A percentile compares a stretch with the other conserved stretches of the same genome.
phyloP scores from a whole-genome alignment of 2,113 vertebrate species.

The Solea senegalensis region DNA sequence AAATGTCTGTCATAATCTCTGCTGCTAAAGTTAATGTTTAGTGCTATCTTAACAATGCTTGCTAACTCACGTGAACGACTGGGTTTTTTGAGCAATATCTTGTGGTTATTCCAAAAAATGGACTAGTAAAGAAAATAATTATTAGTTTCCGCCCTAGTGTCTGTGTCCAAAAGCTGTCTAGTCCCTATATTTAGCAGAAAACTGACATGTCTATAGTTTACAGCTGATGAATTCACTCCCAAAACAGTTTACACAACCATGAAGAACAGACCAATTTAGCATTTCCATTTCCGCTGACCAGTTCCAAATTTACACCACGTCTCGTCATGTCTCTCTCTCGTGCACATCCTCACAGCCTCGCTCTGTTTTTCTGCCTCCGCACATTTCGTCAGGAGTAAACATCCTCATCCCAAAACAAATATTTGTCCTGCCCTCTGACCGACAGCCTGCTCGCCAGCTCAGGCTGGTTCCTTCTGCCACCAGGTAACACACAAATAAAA shows the following conservation, averaged over 20 bases:
- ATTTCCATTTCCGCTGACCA: slow-evolving; percentile 37
- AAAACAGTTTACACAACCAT: slow-evolving; percentile 39
- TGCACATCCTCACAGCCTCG: slow-evolving; percentile 19
- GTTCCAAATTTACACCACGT: slow-evolving; percentile 21
- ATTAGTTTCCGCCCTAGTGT: not conserved
- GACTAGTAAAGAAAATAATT: too few species aligned
- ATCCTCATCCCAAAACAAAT: slow-evolving; percentile 56
- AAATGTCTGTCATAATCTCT: too few species aligned
- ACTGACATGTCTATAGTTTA: not conserved
- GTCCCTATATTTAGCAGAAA: not conserved
- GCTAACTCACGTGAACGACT: too few species aligned
- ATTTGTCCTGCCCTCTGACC: slow-evolving; percentile 33
- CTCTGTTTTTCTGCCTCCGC: slow-evolving; percentile 41
- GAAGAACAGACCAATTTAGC: slow-evolving; percentile 47
- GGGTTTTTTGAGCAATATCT: too few species aligned
- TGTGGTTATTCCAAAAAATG: too few species aligned
- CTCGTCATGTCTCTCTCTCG: not conserved
- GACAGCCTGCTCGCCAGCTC: not conserved
- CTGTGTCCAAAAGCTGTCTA: not conserved
- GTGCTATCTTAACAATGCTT: too few species aligned
- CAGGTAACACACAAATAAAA: not conserved
- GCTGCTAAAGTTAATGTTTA: too few species aligned
- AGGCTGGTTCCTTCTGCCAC: not conserved
- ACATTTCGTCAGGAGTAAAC: slow-evolving; percentile 52
- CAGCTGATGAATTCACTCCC: slow-evolving; percentile 14